A percentile compares a stretch with the other conserved stretches of the same genome.
phyloP scores from a whole-genome alignment of 2,113 vertebrate species.

The Prolemur simus region DNA sequence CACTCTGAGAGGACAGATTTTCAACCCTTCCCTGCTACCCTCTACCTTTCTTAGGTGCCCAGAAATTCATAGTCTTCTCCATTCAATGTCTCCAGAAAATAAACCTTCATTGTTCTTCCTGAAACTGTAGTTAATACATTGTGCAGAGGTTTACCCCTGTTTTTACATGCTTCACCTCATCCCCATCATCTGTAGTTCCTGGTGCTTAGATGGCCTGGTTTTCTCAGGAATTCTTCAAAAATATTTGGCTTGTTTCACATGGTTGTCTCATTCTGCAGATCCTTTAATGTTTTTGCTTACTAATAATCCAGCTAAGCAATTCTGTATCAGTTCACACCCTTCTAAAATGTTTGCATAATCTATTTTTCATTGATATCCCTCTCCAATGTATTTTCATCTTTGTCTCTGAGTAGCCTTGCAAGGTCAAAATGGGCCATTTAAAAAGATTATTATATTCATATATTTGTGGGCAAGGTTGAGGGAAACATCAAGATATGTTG shows the following conservation, averaged over 20 bases:
- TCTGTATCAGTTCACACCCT: neutral
- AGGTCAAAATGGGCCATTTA: neutral
- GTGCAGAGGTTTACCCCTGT: accelerated
- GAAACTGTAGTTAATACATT: neutral
- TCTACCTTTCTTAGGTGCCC: neutral
- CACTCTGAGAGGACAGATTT: neutral
- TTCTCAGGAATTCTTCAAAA: neutral
- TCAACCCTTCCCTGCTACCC: neutral
- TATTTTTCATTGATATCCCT: neutral
- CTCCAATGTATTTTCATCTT: neutral
- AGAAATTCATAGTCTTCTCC: neutral
- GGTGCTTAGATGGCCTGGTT: too few relatives aligned
- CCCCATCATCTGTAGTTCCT: accelerated
- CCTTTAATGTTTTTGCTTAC: neutral
- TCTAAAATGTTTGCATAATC: neutral
- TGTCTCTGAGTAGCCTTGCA: neutral
- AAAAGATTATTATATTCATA: neutral
- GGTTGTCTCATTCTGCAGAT: neutral
- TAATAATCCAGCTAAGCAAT: neutral
- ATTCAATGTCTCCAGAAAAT: neutral
- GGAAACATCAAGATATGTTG: neutral
- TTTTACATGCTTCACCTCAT: neutral
- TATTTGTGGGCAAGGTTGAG: neutral
- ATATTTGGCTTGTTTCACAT: neutral
- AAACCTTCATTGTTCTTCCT: neutral